phyloP scores from a whole-genome alignment of 2,797 vertebrate genomes.

The Antennarius maculatus region DNA sequence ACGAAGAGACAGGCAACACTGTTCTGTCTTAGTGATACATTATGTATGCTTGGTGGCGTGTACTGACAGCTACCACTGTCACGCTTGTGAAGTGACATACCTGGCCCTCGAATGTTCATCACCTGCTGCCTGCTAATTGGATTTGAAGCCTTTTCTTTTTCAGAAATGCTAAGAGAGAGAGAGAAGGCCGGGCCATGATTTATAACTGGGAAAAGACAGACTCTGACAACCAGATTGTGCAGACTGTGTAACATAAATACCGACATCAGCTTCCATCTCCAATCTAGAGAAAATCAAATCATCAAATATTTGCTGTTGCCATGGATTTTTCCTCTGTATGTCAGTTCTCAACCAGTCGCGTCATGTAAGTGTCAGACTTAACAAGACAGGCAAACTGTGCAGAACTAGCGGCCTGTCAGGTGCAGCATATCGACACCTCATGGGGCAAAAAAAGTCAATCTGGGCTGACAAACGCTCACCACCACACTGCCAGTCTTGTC shows the following conservation, averaged over 20 bases:
- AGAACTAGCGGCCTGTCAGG: conserved; percentile 75
- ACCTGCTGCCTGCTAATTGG: conserved; percentile 17
- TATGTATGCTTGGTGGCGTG: conserved; percentile 18
- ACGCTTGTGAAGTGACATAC: background rate
- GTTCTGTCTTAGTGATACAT: conserved; percentile 29
- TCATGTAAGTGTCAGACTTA: conserved; percentile 74
- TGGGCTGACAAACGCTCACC: conserved; percentile 70
- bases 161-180: background rate
- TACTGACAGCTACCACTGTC: conserved; percentile 8
- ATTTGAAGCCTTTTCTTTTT: conserved; percentile 2
- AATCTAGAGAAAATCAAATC: conserved; percentile 75
- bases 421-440: conserved; percentile 74
- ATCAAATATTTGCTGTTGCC: conserved; percentile 81
- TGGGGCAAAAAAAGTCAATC: conserved; percentile 74
- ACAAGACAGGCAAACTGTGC: conserved; percentile 69
- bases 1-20: conserved; percentile 11
- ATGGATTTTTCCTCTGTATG: conserved; percentile 56
- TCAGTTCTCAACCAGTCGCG: conserved; percentile 68
- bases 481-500: conserved; percentile 51
- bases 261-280: conserved; percentile 68
- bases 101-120: conserved; percentile 1
- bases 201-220: conserved; percentile 31
- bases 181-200: background rate
- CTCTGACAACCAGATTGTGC: conserved; percentile 45
- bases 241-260: conserved; percentile 69